phyloP scores from a whole-genome alignment of 1,140 invertebrate species.

The Alviniconcha marisindica region DNA sequence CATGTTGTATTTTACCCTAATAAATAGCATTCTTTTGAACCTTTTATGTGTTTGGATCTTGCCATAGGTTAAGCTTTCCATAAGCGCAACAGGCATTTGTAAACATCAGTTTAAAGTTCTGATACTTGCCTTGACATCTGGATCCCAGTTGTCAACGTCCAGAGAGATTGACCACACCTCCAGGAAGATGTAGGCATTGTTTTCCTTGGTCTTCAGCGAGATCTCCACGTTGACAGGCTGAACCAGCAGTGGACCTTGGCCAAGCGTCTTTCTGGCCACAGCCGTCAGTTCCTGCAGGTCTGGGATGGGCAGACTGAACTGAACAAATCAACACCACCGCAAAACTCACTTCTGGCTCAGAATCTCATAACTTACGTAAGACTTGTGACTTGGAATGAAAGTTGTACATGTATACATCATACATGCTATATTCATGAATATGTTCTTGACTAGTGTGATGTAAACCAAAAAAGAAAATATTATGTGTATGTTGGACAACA shows the following conservation, averaged over 20 bases:
- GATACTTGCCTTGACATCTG: not conserved
- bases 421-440: too few species aligned
- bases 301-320: not conserved
- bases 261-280: not conserved
- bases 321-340: not conserved
- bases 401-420: too few species aligned
- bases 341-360: not conserved
- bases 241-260: not conserved
- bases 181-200: constrained; percentile 18
- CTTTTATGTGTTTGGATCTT: too few species aligned
- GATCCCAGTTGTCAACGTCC: not conserved
- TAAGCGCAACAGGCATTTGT: too few species aligned
- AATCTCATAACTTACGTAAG: not conserved
- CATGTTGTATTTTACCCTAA: too few species aligned
- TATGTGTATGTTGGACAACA: too few species aligned
- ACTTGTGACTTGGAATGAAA: not conserved
- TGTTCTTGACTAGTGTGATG: not conserved
- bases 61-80: too few species aligned
- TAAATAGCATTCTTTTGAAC: too few species aligned
- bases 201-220: constrained; percentile 13
- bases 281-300: not conserved
- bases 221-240: constrained; percentile 25
- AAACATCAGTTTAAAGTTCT: too few species aligned
- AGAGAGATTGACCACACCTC: constrained; percentile 5
- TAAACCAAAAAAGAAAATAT: not conserved